Conservation (phyloP, 2,888 invertebrate genomes). For the Azorinus chamasolen region DNA sequence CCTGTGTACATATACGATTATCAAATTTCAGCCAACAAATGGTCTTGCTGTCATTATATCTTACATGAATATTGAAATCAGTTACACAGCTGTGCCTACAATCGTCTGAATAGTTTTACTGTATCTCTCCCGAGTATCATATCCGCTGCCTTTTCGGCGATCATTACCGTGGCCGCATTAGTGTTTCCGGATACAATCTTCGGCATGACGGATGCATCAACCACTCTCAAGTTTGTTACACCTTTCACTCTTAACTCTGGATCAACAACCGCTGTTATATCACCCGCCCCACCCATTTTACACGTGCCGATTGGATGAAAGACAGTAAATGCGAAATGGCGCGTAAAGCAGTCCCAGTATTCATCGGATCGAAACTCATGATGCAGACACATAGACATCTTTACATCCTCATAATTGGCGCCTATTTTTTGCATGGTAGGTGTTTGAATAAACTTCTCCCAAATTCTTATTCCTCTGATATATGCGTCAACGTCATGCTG, state of each 20-base stretch:
- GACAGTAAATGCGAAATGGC: conserved; percentile 22
- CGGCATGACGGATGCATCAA: conserved; percentile 48
- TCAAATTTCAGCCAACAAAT: too few relatives aligned
- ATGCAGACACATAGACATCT: conserved; percentile 22
- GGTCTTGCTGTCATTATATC: too few relatives aligned
- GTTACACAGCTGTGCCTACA: too few relatives aligned
- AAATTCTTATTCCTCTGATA: conserved; percentile 33
- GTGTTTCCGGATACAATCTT: conserved; percentile 43
- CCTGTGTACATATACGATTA: too few relatives aligned
- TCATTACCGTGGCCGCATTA: conserved; percentile 46
- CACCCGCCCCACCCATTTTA: conserved; percentile 41
- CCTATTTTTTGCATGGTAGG: conserved; percentile 34
- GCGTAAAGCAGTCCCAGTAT: conserved; percentile 46
- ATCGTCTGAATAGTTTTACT: too few relatives aligned
- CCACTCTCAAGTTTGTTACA: conserved; percentile 34
- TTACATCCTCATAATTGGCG: conserved; percentile 3
- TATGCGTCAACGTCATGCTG: conserved; percentile 32
- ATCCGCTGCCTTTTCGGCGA: conserved; percentile 9
- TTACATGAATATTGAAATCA: too few relatives aligned
- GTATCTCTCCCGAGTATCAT: too few relatives aligned
- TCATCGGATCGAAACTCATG: conserved; percentile 36
- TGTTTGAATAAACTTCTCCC: conserved; percentile 37
- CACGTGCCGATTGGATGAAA: conserved; percentile 38
- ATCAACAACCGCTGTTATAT: conserved; percentile 89
- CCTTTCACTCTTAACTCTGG: conserved; percentile 83